Percentiles rank a stretch among this genome's conserved stretches.
These are phyloP conservation scores for Solea solea DNA, from an alignment of 2,113 vertebrate genomes.

Conservation along the genomic window DNA sequence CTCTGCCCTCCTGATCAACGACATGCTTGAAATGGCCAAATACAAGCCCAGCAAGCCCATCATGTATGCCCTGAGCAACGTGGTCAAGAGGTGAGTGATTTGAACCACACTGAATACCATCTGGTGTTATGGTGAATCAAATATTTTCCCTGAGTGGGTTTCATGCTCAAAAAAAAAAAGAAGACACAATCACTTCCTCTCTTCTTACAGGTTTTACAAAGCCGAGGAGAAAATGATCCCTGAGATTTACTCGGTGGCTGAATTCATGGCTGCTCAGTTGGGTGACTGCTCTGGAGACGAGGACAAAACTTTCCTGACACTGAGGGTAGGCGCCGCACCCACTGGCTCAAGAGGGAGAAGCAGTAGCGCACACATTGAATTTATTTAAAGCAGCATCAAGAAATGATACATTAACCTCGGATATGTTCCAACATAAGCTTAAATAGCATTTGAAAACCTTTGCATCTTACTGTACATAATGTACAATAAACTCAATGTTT, in stretches of 20 bases:
- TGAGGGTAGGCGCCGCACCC: constrained; percentile 81
- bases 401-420: no score
- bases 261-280: constrained; percentile 85
- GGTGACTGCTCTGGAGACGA: constrained; percentile 85
- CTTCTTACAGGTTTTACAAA: constrained; percentile 82
- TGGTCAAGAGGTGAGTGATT: constrained; percentile 86
- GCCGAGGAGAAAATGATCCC: constrained; percentile 73
- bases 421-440: no score
- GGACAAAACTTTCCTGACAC: constrained; percentile 86
- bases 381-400: no score
- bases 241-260: constrained; percentile 84
- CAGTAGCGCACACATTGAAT: background rate
- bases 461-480: no score
- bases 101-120: background rate
- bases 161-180: background rate
- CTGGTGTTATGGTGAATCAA: background rate
- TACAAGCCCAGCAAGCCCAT: constrained; percentile 86
- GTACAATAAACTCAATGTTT: background rate
- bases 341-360: background rate
- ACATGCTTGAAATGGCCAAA: constrained; percentile 89
- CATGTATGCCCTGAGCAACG: constrained; percentile 90
- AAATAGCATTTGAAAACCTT: no score
- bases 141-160: background rate
- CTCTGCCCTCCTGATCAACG: constrained; percentile 81
- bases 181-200: background rate